These are phyloP conservation scores for Acanthaster planci DNA, from an alignment of 35 echinoderm and acorn worm species.

Conservation along the genomic window DNA sequence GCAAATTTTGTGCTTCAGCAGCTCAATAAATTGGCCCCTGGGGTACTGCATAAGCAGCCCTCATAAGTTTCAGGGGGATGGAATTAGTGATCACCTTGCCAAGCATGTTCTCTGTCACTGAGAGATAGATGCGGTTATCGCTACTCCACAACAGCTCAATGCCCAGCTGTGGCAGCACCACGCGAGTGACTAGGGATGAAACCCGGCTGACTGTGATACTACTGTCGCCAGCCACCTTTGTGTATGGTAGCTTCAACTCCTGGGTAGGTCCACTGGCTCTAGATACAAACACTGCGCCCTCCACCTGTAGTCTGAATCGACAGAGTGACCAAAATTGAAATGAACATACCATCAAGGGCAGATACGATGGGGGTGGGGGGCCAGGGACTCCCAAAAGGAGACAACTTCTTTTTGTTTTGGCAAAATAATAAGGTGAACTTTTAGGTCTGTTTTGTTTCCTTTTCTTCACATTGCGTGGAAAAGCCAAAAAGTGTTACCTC, in stretches of 20 bases:
- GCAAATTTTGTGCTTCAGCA: no score
- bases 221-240: not conserved
- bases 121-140: conserved; percentile 10
- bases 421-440: not conserved
- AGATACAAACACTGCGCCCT: not conserved
- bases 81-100: not conserved
- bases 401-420: not conserved
- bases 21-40: not conserved
- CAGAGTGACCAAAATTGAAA: not conserved
- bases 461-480: not conserved
- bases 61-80: not conserved
- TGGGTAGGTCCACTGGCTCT: not conserved
- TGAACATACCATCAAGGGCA: not conserved
- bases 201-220: not conserved
- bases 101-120: not conserved
- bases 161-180: not conserved
- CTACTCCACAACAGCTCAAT: not conserved
- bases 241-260: conserved; percentile 2
- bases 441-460: not conserved
- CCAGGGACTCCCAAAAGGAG: not conserved
- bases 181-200: not conserved
- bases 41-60: not conserved
- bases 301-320: not conserved
- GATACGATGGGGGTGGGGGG: not conserved
- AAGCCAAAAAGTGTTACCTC: not conserved